Conservation (phyloP, 1,140 invertebrate species). For the Drosophila virilis region DNA sequence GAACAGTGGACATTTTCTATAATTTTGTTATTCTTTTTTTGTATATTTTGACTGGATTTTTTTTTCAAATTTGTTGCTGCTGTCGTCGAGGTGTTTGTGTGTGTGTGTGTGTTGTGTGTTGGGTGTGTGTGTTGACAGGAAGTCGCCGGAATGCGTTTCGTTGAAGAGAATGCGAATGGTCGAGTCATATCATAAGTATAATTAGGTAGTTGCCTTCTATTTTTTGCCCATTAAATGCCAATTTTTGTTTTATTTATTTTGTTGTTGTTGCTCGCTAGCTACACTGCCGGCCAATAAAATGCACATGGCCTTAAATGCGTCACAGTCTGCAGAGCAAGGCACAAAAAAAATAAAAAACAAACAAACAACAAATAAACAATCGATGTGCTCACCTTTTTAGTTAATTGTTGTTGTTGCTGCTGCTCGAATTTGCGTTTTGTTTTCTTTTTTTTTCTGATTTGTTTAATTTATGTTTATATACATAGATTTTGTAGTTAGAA, state of each 20-base stretch:
- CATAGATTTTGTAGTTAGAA: slow-evolving; percentile 42
- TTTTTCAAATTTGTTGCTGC: slow-evolving; percentile 50
- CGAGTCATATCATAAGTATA: slow-evolving; percentile 47
- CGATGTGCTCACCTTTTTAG: slow-evolving; percentile 53
- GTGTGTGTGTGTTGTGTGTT: slow-evolving; percentile 5
- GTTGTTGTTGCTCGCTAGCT: not conserved
- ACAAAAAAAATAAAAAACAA: slow-evolving; percentile 9
- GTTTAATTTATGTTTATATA: slow-evolving; percentile 25
- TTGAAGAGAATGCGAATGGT: slow-evolving; percentile 32
- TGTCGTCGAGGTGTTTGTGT: slow-evolving; percentile 12
- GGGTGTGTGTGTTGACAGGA: slow-evolving; percentile 68
- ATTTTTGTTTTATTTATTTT: slow-evolving; percentile 17
- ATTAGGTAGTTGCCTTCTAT: slow-evolving; percentile 44
- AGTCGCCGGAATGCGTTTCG: slow-evolving; percentile 72
- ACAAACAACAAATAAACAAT: not conserved
- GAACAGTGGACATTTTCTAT: slow-evolving; percentile 54
- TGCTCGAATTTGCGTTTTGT: slow-evolving; percentile 20
- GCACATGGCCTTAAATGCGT: slow-evolving; percentile 13
- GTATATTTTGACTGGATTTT: slow-evolving; percentile 18
- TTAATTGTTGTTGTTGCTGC: slow-evolving; percentile 13
- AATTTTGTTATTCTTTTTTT: slow-evolving; percentile 39
- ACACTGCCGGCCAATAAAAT: slow-evolving; percentile 32
- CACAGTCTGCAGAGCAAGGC: not conserved
- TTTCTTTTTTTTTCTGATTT: slow-evolving; percentile 37
- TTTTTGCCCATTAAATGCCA: slow-evolving; percentile 21